phyloP scores from a whole-genome alignment of 2,113 vertebrate species.

The Murina feae region DNA sequence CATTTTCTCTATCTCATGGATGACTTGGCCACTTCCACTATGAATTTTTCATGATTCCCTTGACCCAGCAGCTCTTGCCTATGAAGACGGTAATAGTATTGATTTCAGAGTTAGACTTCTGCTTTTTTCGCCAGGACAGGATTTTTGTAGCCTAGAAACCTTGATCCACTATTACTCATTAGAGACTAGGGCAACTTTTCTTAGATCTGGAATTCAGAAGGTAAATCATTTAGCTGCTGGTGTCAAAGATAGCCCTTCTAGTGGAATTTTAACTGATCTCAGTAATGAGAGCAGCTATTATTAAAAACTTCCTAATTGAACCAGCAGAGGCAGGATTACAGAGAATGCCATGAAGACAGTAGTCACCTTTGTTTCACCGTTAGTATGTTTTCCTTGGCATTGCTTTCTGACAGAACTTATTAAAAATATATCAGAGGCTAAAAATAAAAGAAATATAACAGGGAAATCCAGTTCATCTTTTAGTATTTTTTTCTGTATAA shows the following conservation, averaged over 20 bases:
- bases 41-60: conserved; percentile 93
- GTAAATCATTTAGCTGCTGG: conserved; percentile 72
- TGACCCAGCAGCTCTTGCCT: conserved; percentile 86
- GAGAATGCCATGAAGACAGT: conserved; percentile 49
- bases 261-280: conserved; percentile 73
- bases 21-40: conserved; percentile 87
- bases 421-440: conserved; percentile 60
- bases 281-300: conserved; percentile 70
- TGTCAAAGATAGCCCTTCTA: conserved; percentile 73
- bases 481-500: conserved; percentile 1
- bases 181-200: conserved; percentile 81
- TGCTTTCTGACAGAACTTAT: conserved; percentile 54
- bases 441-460: conserved; percentile 35
- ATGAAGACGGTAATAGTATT: conserved; percentile 87
- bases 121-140: conserved; percentile 82
- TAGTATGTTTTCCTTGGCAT: conserved; percentile 67
- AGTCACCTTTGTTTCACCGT: conserved; percentile 62
- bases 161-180: conserved; percentile 86
- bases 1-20: conserved; percentile 88
- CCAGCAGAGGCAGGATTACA: conserved; percentile 58
- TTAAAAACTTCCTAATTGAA: conserved; percentile 77
- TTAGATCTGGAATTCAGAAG: conserved; percentile 80
- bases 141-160: conserved; percentile 87
- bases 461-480: conserved; percentile 20
- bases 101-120: conserved; percentile 87